phyloP scores from a whole-genome alignment of 2,113 vertebrate genomes.

The Neogale vison region DNA sequence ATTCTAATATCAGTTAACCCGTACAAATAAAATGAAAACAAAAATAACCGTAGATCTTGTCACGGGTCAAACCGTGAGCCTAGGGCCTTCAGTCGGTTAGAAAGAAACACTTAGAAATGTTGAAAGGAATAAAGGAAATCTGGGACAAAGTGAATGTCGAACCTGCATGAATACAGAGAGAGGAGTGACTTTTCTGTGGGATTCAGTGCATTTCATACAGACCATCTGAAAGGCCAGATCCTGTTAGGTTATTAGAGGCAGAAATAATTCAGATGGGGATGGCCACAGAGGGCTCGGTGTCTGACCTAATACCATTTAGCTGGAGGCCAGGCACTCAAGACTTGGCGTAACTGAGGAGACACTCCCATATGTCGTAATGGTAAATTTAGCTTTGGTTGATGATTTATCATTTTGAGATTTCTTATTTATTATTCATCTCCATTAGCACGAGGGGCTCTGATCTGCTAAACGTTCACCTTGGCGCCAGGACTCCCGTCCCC shows the following conservation, averaged over 20 bases:
- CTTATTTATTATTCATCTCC: constrained; percentile 49
- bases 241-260: neutral
- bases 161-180: neutral
- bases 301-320: neutral
- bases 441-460: constrained; percentile 8
- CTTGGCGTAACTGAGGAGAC: neutral
- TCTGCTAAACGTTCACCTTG: constrained; percentile 27
- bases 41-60: neutral
- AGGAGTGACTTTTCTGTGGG: neutral
- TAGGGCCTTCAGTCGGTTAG: neutral
- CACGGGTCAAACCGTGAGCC: neutral
- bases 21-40: neutral
- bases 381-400: constrained; percentile 10
- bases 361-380: neutral
- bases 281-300: neutral
- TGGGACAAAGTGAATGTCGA: neutral
- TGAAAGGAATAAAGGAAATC: neutral
- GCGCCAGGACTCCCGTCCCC: neutral
- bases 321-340: neutral
- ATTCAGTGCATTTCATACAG: neutral
- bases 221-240: neutral
- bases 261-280: neutral
- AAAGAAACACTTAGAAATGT: neutral
- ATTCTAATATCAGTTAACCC: neutral
- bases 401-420: constrained; percentile 31